Evolutionary conservation across 92 coral and sea anemone genomes (phyloP).

Genomic region (Pocillopora meandrina): DNA sequence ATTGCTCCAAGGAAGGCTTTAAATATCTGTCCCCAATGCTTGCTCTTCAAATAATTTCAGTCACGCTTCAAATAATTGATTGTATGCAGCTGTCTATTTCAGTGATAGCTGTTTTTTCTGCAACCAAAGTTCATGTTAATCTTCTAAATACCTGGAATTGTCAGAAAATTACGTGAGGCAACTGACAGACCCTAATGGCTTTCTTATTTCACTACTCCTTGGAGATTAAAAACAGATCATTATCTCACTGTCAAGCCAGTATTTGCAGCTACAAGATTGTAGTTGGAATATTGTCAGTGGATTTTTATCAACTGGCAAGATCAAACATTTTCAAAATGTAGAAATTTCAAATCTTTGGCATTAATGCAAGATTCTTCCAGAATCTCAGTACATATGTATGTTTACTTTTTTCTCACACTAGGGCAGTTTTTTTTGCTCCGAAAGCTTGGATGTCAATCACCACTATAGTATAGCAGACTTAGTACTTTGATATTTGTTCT

Average conservation of each 20-base stretch:
- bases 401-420: not conserved
- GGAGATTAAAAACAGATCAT: not conserved
- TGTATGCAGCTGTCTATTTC: not conserved
- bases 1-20: no score
- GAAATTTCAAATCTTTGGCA: not conserved
- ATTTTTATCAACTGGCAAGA: not conserved
- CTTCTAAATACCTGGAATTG: not conserved
- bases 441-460: not conserved
- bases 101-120: not conserved
- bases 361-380: not conserved
- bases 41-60: no score
- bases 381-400: not conserved
- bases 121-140: not conserved
- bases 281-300: not conserved
- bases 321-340: not conserved
- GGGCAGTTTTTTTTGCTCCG: not conserved
- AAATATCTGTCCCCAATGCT: no score
- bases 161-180: not conserved
- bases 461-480: not conserved
- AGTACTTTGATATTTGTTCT: not conserved
- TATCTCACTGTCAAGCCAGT: not conserved
- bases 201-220: not conserved
- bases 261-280: constrained; percentile 2
- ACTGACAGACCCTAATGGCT: not conserved
- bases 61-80: no score